Base-by-base conservation (phyloP, 2,113 vertebrate species). In the Anolis sagrei region DNA sequence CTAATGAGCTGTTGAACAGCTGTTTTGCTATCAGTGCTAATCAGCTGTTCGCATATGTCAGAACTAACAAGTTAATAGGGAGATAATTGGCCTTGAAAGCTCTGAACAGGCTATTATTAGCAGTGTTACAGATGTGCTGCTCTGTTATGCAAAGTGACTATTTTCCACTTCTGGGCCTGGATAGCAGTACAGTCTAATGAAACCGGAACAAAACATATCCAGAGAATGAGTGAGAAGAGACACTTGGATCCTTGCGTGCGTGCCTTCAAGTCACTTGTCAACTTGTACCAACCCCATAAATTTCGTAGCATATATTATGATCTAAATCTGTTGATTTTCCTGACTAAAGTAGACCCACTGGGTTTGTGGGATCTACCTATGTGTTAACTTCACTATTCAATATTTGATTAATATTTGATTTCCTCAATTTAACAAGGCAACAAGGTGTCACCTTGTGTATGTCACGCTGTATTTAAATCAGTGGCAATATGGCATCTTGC, bases 41-140 rank as follows among this genome's bases (percentile, higher is more conserved):
- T 85, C 49, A 48, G 68, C 68, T 79, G 21, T 62, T 85, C 11
- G 27, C 51, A 79, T 75, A 44, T 85, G 51, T 85, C 84, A 85
- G 66, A 70, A 44, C 16, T 79, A 62, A 85, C 68, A 44, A 85
- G 34, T 36, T 79, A 73, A 83, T 75, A 83, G 18, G 54, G n/a
- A 72, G 36, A 83, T 83, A 62, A 85, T 79, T 79, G 68, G 29
- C 13, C 19, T 62, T 79, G 77, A 73, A 85, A 79, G 34, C 66
- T 72, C 76, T 79, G 36, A 62, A 79, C 16, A 61, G 25, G 49
- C 27, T 79, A 61, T 44, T 72, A 79, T 70, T 76, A 76, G 72
- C 19, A 64, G 13, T 27, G 54, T 82, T 73, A 70, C 80, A 82
- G 80, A 66, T 66, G 54, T 76, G 73, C 39, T 34, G 3, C 78